Conservation (phyloP, 2,888 invertebrate genomes). For the Omphaloscelis lunosa region DNA sequence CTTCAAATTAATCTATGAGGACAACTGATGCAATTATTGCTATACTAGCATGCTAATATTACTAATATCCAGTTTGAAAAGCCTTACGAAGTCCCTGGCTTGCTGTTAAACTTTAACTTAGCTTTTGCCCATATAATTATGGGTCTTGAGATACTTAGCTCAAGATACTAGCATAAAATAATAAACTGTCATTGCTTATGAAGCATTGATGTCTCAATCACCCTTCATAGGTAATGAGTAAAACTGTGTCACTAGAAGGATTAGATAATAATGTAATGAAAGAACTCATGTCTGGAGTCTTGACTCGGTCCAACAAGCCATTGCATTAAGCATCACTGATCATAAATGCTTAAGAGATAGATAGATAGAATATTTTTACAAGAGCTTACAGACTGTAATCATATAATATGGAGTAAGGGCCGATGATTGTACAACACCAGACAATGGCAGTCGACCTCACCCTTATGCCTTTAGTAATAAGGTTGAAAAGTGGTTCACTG, state of each 20-base stretch:
- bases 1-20: neutral
- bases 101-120: neutral
- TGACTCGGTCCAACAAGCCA: neutral
- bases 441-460: too few species aligned
- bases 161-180: neutral
- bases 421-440: neutral
- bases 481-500: too few species aligned
- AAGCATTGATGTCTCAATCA: neutral
- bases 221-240: neutral
- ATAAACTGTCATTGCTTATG: neutral
- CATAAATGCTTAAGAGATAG: neutral
- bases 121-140: neutral
- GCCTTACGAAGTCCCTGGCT: neutral
- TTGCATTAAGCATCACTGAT: neutral
- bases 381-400: neutral
- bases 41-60: neutral
- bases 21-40: neutral
- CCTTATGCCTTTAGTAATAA: too few species aligned
- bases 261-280: neutral
- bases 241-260: neutral
- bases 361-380: too few species aligned
- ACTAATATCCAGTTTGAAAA: neutral
- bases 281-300: neutral
- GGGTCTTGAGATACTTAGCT: neutral
- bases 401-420: neutral